Percentiles rank a stretch among this genome's conserved stretches.
These are phyloP conservation scores for Sesamia inferens DNA, from an alignment of 2,888 invertebrate genomes.

Conservation along the genomic window DNA sequence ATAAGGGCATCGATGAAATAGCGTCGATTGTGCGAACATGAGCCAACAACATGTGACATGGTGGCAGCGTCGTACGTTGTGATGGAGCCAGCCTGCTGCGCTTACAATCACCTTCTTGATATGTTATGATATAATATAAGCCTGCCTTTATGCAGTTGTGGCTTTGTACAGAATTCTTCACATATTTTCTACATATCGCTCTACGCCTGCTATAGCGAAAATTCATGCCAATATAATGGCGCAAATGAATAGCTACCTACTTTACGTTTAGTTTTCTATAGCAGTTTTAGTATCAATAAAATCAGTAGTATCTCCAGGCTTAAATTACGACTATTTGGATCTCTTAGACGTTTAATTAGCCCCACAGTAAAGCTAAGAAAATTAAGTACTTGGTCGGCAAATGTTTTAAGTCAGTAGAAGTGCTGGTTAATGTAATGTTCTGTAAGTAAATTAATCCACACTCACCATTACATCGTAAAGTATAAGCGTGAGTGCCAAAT, in stretches of 20 bases:
- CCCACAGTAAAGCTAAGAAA: slow-evolving; percentile 8
- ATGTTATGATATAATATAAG: slow-evolving; percentile 50
- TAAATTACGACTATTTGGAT: slow-evolving; percentile 37
- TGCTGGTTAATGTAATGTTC: slow-evolving; percentile 16
- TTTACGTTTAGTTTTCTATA: slow-evolving; percentile 32
- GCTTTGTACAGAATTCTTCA: slow-evolving; percentile 19
- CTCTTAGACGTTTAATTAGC: slow-evolving; percentile 37
- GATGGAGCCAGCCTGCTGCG: slow-evolving; percentile 72
- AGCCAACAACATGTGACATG: slow-evolving; percentile 76
- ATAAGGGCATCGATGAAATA: slow-evolving; percentile 84
- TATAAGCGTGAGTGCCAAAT: slow-evolving; percentile 1
- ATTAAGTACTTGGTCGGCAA: slow-evolving; percentile 8
- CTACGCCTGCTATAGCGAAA: neutral
- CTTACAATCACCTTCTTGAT: slow-evolving; percentile 60
- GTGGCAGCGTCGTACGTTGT: slow-evolving; percentile 69
- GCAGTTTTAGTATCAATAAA: slow-evolving; percentile 44
- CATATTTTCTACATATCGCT: slow-evolving; percentile 20
- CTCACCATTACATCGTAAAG: neutral
- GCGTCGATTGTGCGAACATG: slow-evolving; percentile 79
- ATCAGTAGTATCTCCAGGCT: slow-evolving; percentile 13
- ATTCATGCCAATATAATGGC: neutral
- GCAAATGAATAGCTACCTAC: slow-evolving; percentile 11
- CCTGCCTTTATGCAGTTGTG: slow-evolving; percentile 10
- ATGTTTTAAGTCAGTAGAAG: slow-evolving; percentile 10
- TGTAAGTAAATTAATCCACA: slow-evolving; percentile 9